These are phyloP conservation scores for Trachops cirrhosus DNA, from an alignment of 2,797 vertebrate genomes.

Conservation along the genomic window DNA sequence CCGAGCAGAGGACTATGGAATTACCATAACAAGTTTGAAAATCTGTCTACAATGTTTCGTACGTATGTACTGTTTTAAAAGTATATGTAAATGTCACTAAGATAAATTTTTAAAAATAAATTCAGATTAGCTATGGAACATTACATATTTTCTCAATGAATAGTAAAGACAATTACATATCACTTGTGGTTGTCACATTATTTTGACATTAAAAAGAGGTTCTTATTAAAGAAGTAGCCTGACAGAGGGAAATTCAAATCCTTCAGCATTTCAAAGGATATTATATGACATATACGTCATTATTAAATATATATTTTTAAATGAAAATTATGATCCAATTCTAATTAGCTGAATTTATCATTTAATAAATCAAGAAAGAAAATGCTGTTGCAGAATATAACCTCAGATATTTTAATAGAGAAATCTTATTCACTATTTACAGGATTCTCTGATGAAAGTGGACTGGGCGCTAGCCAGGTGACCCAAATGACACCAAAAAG, in stretches of 20 bases:
- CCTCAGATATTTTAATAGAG: slow-evolving; percentile 63
- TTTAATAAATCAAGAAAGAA: slow-evolving; percentile 29
- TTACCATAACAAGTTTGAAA: background rate
- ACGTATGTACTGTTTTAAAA: background rate
- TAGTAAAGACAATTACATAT: background rate
- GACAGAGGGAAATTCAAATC: background rate
- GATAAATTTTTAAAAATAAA: background rate
- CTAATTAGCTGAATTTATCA: background rate
- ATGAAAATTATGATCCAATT: background rate
- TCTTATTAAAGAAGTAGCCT: background rate
- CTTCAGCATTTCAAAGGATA: background rate
- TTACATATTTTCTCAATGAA: background rate
- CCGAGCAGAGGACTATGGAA: background rate
- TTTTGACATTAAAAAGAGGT: background rate
- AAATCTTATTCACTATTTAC: slow-evolving; percentile 66
- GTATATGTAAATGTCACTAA: background rate
- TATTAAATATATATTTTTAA: background rate
- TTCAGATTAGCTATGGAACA: background rate
- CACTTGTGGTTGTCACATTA: background rate
- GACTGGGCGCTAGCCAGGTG: background rate
- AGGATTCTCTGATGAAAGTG: slow-evolving; percentile 43
- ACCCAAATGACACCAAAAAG: background rate
- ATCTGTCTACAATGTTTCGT: background rate
- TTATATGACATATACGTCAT: background rate
- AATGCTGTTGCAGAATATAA: background rate